phyloP scores from a whole-genome alignment of 2,113 vertebrate species.

The Alethe diademata region DNA sequence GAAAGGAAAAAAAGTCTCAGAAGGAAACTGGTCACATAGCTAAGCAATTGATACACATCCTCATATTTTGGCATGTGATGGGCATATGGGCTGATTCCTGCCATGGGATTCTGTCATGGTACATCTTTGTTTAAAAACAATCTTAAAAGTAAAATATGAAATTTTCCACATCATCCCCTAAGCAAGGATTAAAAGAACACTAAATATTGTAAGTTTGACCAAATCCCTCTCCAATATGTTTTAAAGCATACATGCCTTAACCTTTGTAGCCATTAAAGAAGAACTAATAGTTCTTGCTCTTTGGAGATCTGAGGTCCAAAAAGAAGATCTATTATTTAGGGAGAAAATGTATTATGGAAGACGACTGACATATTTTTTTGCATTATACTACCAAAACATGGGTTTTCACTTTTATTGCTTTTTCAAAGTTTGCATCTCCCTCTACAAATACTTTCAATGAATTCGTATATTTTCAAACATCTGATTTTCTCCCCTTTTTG shows the following conservation, averaged over 20 bases:
- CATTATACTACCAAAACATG: neutral
- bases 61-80: neutral
- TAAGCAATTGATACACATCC: neutral
- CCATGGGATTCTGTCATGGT: neutral
- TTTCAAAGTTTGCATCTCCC: neutral
- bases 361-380: neutral
- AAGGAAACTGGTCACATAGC: neutral
- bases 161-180: neutral
- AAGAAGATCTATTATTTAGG: neutral
- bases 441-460: neutral
- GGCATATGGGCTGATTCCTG: neutral
- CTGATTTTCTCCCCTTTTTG: fast-evolving
- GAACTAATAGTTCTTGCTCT: neutral
- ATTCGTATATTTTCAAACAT: neutral
- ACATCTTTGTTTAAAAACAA: neutral
- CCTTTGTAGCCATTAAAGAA: neutral
- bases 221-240: neutral
- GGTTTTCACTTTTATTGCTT: neutral
- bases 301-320: neutral
- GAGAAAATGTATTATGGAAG: neutral
- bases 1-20: neutral
- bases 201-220: neutral
- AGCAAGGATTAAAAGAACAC: neutral
- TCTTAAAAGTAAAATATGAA: neutral
- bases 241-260: neutral